Conservation (phyloP, 2,888 invertebrate genomes). For the Apamea anceps region DNA sequence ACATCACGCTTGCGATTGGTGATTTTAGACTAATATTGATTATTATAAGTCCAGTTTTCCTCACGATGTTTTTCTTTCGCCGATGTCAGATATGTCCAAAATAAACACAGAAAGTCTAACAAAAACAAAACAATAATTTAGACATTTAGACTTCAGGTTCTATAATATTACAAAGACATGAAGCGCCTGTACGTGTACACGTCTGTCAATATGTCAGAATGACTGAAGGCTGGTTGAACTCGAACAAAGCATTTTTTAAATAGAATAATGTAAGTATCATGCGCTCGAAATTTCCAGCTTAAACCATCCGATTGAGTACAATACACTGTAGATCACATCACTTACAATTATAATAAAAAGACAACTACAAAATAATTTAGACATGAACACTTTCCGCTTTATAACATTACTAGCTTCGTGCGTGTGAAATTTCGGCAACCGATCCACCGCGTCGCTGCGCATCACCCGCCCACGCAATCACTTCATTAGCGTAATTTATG, state of each 20-base stretch:
- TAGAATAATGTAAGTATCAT: background rate
- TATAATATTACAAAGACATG: conserved; percentile 2
- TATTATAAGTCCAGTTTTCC: background rate
- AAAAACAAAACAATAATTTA: background rate
- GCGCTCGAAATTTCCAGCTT: background rate
- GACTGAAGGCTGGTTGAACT: conserved; percentile 8
- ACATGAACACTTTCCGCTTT: background rate
- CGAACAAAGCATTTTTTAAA: background rate
- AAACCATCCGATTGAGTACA: background rate
- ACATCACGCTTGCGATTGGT: background rate
- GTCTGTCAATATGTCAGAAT: conserved; percentile 21
- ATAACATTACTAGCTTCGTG: too few species aligned
- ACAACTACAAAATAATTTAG: background rate
- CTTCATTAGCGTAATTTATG: background rate
- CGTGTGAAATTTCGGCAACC: too few species aligned
- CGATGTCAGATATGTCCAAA: background rate
- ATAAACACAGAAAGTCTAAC: background rate
- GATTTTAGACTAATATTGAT: background rate
- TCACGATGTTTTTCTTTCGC: background rate
- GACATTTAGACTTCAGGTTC: background rate
- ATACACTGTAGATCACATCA: background rate
- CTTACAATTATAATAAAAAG: background rate
- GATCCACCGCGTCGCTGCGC: background rate
- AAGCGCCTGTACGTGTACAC: background rate
- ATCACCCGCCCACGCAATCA: background rate